Evolutionary conservation across 23 tunicate species (phyloP), one percentile per base, ranked within the genome.

Genomic region (Diplosoma virens): DNA sequence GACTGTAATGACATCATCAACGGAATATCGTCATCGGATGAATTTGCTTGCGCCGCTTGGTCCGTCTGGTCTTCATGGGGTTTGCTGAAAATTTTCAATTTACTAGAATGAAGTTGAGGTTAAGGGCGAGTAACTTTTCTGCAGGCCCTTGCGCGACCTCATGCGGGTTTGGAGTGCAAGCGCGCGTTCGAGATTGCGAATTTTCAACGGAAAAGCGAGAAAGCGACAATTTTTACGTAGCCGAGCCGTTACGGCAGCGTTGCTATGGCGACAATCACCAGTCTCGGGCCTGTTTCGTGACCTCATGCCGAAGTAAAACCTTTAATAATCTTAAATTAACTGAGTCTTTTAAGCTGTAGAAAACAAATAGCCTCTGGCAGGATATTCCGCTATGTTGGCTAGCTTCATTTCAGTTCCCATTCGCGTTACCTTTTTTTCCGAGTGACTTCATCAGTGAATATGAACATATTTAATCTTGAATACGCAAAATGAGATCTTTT

Each of bases 81-180:
- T 85, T 41, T 64, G 22, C 23, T 55, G 23, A 60, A n/a, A 35
- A 23, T 37, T 37, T 5, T 66, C 27, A 48, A 5, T 67, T 54
- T 4, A 30, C 22, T 0, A 25, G n/a, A 71, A 37, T 25, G 64
- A 17, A 0, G 45, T 22, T n/a, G 30, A 71, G 20, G 37, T 37
- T 0, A 71, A 37, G 28, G 17, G 0, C 35, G 1, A 31, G 20
- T 76, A 25, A 26, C 18, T 58, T 36, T 36, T 3, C 23, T 14
- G 48, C 30, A 85, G 91, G 84, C 2, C 1, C 53, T 27, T 85
- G 91, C 37, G 79, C 75, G 32, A 79, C 78, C 16, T 30, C 65
- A 25, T 85, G 91, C 52, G 91, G 91, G 16, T 85, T 84, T 17
- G 91, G 83, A 16, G 23, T 85, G 25, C 91, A 78, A 61, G 26